Evolutionary conservation across 2,797 vertebrate species (phyloP).

Genomic region (Sciurus vulgaris): DNA sequence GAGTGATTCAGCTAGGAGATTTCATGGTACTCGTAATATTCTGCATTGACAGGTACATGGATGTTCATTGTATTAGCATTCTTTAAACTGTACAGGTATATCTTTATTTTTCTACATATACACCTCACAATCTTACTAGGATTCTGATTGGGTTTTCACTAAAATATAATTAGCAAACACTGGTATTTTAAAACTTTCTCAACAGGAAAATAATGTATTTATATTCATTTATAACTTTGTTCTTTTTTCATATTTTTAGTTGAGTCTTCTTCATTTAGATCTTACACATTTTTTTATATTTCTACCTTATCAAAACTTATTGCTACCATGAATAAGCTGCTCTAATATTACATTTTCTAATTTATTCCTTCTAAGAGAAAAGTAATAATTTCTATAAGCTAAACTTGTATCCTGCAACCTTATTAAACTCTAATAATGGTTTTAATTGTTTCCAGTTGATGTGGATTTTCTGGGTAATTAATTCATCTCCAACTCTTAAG

Average conservation of each 20-base stretch:
- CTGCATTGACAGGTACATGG: not conserved
- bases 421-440: no score
- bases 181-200: constrained; percentile 28
- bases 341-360: constrained; percentile 15
- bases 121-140: not conserved
- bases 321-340: not conserved
- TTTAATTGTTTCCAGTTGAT: no score
- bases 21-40: not conserved
- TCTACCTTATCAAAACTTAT: not conserved
- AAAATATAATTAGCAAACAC: not conserved
- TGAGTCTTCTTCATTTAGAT: not conserved
- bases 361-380: not conserved
- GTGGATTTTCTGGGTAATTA: no score
- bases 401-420: no score
- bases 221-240: not conserved
- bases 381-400: no score
- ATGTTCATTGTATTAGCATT: not conserved
- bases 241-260: not conserved
- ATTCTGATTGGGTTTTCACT: constrained; percentile 33
- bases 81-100: not conserved
- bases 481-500: no score
- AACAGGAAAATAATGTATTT: not conserved
- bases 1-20: not conserved
- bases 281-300: not conserved
- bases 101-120: not conserved